Evolutionary conservation across 2,888 invertebrate genomes (phyloP), one percentile per base, ranked within the genome.

Genomic region (Volucella bombylans): DNA sequence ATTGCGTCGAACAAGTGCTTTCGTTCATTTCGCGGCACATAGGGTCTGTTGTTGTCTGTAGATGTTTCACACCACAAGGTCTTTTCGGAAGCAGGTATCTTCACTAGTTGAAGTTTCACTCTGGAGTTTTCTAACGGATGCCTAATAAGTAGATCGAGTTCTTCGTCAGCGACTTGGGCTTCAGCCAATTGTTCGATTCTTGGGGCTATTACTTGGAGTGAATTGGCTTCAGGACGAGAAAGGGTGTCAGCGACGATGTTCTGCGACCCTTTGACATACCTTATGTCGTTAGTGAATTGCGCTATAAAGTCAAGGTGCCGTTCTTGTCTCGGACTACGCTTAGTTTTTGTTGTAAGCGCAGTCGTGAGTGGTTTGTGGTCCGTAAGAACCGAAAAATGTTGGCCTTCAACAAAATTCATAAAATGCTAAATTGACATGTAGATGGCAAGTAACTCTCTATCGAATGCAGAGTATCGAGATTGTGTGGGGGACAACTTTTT

Each of bases 21-120:
- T 18, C 18, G 18, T 18, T 18, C 18, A 18, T 18, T 43, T 67
- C 14, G 1, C 1, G 67, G 67, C 11, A 67, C 64, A 54, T 31
- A 55, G 43, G 67, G 67, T 12, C 67, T 23, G 11, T 54, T 67
- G 45, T 14, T n/a, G 1, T 45, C 23, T 45, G 54, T 54, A 11
- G 54, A 54, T 12, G 45, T 67, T 67, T 67, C 54, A 54, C 52
- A 67, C 52, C 54, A 67, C 11, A 67, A 9, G 12, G 41, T n/a
- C 2, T 2, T 43, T 8, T 67, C 15, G 8, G 23, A 54, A 23
- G 52, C 18, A 4, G 43, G 65, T 43, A 67, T 67, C 12, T 23
- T 52, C 0, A 67, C 10, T 3, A 23, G 23, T 8, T 39, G n/a
- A n/a, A n/a, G n/a, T n/a, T n/a, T n/a, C n/a, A n/a, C n/a, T n/a